Evolutionary conservation across 2,888 invertebrate species (phyloP).

Genomic region (Amblyteles armatorius): DNA sequence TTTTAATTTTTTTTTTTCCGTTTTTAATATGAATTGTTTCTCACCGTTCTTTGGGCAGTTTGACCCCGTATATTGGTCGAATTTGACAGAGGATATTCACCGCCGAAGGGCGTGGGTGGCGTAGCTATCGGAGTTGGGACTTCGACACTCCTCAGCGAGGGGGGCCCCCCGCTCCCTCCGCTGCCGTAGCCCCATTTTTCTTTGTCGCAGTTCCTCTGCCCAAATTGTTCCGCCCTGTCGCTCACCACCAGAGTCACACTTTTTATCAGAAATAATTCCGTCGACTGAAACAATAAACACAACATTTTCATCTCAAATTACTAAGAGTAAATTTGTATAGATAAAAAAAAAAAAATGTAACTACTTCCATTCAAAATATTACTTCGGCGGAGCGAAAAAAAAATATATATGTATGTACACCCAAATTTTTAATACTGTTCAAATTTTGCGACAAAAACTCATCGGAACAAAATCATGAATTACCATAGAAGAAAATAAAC

Average conservation of each 20-base stretch:
- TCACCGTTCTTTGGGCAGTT: slow-evolving; percentile 83
- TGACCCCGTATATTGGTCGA: slow-evolving; percentile 82
- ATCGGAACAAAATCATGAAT: no score
- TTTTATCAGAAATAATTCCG: slow-evolving; percentile 87
- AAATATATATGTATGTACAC: no score
- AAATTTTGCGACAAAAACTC: no score
- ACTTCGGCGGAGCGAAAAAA: no score
- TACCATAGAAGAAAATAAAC: no score
- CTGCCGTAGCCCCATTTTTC: slow-evolving; percentile 82
- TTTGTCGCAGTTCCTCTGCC: slow-evolving; percentile 76
- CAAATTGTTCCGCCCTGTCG: slow-evolving; percentile 82
- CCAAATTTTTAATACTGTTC: no score
- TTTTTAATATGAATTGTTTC: slow-evolving; percentile 50
- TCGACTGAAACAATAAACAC: slow-evolving; percentile 85
- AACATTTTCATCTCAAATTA: background rate
- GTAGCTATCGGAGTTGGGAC: slow-evolving; percentile 81
- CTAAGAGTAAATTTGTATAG: background rate
- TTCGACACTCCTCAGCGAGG: slow-evolving; percentile 83
- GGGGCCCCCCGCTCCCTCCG: slow-evolving; percentile 83
- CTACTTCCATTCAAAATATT: background rate
- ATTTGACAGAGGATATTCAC: slow-evolving; percentile 83
- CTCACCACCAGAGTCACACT: slow-evolving; percentile 88
- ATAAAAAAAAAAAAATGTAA: background rate
- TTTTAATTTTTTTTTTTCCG: background rate
- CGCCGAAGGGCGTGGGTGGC: slow-evolving; percentile 80